Conservation (phyloP, 2,888 invertebrate genomes). For the Leistus spinibarbis region DNA sequence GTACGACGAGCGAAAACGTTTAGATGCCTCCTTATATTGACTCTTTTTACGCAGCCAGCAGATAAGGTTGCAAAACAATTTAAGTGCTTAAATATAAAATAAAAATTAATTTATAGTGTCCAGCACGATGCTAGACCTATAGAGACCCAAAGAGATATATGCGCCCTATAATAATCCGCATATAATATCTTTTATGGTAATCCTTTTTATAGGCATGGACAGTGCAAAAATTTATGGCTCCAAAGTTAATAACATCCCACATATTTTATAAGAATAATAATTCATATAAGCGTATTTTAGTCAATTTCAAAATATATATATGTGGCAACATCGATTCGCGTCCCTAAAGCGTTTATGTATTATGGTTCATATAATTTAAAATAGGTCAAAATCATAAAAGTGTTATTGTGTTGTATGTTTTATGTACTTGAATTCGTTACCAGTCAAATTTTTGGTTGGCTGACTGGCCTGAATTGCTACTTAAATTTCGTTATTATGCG, state of each 20-base stretch:
- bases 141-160: neutral
- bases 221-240: neutral
- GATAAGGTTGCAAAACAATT: neutral
- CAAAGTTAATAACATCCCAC: neutral
- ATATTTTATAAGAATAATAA: neutral
- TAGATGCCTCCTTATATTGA: too few species aligned
- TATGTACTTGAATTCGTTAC: neutral
- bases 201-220: neutral
- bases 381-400: neutral
- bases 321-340: neutral
- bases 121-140: neutral
- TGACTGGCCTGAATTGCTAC: neutral
- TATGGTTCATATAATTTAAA: neutral
- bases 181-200: neutral
- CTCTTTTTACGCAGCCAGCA: too few species aligned
- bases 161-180: neutral
- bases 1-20: too few species aligned
- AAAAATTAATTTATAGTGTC: neutral
- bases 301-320: neutral
- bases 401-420: neutral
- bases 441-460: neutral
- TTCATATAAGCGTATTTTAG: neutral
- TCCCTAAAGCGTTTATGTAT: neutral
- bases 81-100: neutral
- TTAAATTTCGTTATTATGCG: neutral